Conservation (phyloP, 1,140 invertebrate species). For the Drosophila arawakana region DNA sequence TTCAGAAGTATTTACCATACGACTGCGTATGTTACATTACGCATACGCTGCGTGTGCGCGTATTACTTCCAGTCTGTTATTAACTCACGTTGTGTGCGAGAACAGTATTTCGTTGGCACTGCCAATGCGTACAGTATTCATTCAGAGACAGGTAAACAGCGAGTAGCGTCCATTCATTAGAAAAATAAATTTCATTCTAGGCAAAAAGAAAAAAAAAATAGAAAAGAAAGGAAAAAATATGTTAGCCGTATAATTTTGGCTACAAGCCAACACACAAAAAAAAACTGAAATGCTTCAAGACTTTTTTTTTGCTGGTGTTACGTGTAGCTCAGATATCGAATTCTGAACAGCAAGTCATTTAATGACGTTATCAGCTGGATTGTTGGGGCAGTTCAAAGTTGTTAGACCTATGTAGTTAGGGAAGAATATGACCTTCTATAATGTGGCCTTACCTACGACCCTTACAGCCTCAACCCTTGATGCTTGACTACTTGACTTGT, state of each 20-base stretch:
- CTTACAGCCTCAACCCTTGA: slow-evolving; percentile 13
- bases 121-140: slow-evolving; percentile 45
- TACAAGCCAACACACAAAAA: slow-evolving; percentile 51
- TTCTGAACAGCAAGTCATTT: slow-evolving; percentile 22
- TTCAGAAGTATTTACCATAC: slow-evolving; percentile 45
- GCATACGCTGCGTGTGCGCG: slow-evolving; percentile 65
- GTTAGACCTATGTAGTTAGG: background rate
- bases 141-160: slow-evolving; percentile 45
- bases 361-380: slow-evolving; percentile 42
- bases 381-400: slow-evolving; percentile 5
- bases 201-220: slow-evolving; percentile 10
- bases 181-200: slow-evolving; percentile 66
- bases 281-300: slow-evolving; percentile 28
- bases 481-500: slow-evolving; percentile 25
- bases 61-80: slow-evolving; percentile 33
- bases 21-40: slow-evolving; percentile 41
- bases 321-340: slow-evolving; percentile 31
- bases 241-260: slow-evolving; percentile 54
- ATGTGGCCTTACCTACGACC: background rate
- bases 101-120: slow-evolving; percentile 41
- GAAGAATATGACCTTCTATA: background rate
- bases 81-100: slow-evolving; percentile 66
- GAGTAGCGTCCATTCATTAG: slow-evolving; percentile 66
- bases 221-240: slow-evolving; percentile 15
- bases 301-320: slow-evolving; percentile 26